A percentile compares a stretch with the other conserved stretches of the same genome.
Conservation (phyloP, 2,888 invertebrate species). For the Chydorus sphaericus region DNA sequence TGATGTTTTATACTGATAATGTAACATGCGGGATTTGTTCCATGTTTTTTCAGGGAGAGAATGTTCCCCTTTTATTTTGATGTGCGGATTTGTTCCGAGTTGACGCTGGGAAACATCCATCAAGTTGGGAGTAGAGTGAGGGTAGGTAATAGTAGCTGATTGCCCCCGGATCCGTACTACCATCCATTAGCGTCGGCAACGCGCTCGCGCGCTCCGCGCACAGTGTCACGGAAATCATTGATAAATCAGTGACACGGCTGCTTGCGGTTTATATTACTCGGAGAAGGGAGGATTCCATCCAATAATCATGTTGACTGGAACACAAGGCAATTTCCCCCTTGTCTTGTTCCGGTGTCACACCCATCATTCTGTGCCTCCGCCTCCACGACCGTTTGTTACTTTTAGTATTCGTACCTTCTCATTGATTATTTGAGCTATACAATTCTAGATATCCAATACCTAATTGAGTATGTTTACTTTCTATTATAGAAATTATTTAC, state of each 20-base stretch:
- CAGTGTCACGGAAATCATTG: constrained; percentile 4
- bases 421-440: too few relatives aligned
- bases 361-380: constrained; percentile 9
- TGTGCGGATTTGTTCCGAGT: constrained; percentile 7
- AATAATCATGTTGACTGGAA: constrained; percentile 12
- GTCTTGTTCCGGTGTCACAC: constrained; percentile 5
- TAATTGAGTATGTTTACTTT: too few relatives aligned
- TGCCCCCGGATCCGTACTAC: background rate
- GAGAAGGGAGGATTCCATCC: too few relatives aligned
- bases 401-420: background rate
- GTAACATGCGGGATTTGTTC: too few relatives aligned
- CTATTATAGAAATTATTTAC: too few relatives aligned
- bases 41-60: background rate
- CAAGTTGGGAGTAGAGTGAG: background rate
- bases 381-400: background rate
- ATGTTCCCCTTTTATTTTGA: background rate
- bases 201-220: background rate
- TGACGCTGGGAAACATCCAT: background rate
- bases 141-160: background rate
- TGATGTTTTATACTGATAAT: too few relatives aligned
- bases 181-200: constrained; percentile 3
- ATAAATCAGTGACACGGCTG: constrained; percentile 3
- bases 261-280: too few relatives aligned
- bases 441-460: too few relatives aligned
- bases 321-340: constrained; percentile 12